Percentiles rank a stretch among this genome's conserved stretches.
Conservation (phyloP, 2,113 vertebrate genomes). For the Seriola dumerili region DNA sequence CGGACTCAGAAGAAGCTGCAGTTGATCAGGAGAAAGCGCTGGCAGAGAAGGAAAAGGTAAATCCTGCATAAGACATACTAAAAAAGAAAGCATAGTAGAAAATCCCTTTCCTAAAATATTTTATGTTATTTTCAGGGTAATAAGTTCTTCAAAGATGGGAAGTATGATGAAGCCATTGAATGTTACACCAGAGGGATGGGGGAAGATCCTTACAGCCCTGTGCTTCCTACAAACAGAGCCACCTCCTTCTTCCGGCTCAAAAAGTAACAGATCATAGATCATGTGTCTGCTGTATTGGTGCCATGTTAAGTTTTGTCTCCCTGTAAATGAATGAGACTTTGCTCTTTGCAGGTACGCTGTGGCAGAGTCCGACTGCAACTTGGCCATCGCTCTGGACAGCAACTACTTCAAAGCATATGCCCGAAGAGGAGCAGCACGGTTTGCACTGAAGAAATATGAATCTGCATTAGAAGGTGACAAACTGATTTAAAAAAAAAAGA, state of each 20-base stretch:
- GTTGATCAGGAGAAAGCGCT: constrained; percentile 88
- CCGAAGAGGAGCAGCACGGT: constrained; percentile 90
- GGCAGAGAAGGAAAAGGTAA: constrained; percentile 92
- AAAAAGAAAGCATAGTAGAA: fast-evolving
- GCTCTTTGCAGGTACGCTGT: constrained; percentile 87
- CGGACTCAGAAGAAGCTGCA: constrained; percentile 90
- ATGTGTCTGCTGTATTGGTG: not conserved
- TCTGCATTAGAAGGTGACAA: constrained; percentile 90
- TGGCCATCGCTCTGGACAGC: constrained; percentile 92
- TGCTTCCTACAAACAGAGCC: constrained; percentile 94
- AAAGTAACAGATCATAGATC: constrained; percentile 84
- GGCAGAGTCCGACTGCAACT: constrained; percentile 96
- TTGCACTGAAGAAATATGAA: constrained; percentile 89
- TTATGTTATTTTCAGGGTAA: constrained; percentile 87
- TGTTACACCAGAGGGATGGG: constrained; percentile 95
- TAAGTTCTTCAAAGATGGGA: constrained; percentile 90
- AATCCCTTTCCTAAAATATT: not conserved
- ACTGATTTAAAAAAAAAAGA: not conserved
- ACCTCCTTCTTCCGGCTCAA: constrained; percentile 91
- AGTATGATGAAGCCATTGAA: constrained; percentile 92
- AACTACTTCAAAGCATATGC: constrained; percentile 91
- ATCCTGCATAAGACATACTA: fast-evolving
- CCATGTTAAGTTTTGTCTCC: not conserved
- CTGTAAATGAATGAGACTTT: not conserved
- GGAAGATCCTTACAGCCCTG: constrained; percentile 91